phyloP scores from a whole-genome alignment of 2,888 invertebrate genomes.

The Cataglyphis altisquamis region DNA sequence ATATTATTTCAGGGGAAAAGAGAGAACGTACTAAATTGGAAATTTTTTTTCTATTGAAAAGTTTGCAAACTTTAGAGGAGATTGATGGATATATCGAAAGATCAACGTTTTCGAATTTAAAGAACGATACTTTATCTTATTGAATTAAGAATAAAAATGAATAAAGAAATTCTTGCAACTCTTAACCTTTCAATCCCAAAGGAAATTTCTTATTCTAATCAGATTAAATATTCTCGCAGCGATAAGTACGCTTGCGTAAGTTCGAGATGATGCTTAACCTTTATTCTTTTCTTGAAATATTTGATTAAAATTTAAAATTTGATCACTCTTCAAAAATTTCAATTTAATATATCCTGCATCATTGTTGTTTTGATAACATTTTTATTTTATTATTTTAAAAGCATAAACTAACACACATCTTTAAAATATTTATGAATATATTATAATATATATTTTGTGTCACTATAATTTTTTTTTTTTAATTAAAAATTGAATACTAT shows the following conservation, averaged over 20 bases:
- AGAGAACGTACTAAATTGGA: background rate
- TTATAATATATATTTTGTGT: background rate
- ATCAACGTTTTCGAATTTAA: conserved; percentile 4
- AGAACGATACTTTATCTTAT: background rate
- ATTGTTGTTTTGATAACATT: background rate
- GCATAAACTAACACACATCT: background rate
- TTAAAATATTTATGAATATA: background rate
- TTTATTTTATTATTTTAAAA: background rate
- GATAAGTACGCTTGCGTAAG: background rate
- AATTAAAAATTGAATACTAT: background rate
- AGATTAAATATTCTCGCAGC: background rate
- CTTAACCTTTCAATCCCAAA: background rate
- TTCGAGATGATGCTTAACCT: background rate
- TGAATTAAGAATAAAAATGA: background rate
- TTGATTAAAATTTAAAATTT: background rate
- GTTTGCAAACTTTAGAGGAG: background rate
- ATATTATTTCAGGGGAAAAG: background rate
- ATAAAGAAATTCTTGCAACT: background rate
- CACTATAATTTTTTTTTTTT: background rate
- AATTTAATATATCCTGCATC: background rate
- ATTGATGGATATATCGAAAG: background rate
- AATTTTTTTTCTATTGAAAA: background rate
- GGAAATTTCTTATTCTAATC: background rate
- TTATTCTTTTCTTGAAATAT: conserved; percentile 6
- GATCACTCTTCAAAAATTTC: background rate